Evolutionary conservation across 2,888 invertebrate species (phyloP).

Genomic region (Scelioninae gen. 1): DNA sequence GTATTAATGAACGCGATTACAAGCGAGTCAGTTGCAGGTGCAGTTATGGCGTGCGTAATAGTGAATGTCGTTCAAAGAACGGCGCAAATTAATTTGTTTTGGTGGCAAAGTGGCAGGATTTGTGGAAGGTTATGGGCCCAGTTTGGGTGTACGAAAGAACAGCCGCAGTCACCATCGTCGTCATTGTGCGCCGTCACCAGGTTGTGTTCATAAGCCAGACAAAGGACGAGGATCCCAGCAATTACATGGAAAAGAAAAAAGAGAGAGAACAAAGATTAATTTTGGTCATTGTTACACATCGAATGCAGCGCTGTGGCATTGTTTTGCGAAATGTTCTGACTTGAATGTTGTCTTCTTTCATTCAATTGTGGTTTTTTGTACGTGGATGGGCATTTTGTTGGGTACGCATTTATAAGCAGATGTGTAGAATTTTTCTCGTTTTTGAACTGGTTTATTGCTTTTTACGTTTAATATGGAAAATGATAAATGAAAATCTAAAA

Average conservation of each 20-base stretch:
- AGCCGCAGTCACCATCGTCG: constrained; percentile 18
- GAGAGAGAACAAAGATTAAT: constrained; percentile 32
- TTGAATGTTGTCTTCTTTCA: too few species aligned
- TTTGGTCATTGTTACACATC: neutral
- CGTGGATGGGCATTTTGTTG: neutral
- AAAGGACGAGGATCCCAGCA: constrained; percentile 44
- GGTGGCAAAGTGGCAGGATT: constrained; percentile 33
- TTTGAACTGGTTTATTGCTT: too few species aligned
- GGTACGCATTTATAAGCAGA: too few species aligned
- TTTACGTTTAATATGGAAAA: too few species aligned
- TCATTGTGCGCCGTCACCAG: constrained; percentile 25
- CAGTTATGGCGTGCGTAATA: constrained; percentile 61
- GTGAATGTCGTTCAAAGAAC: constrained; percentile 20
- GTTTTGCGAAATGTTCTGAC: too few species aligned
- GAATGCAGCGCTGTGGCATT: too few species aligned
- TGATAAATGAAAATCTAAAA: too few species aligned
- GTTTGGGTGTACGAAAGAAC: constrained; percentile 32
- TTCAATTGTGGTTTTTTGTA: neutral
- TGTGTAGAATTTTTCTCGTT: too few species aligned
- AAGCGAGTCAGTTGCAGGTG: constrained; percentile 54
- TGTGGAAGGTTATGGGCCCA: constrained; percentile 14
- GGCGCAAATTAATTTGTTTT: constrained; percentile 46
- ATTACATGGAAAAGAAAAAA: constrained; percentile 52
- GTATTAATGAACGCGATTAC: constrained; percentile 63
- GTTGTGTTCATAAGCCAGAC: constrained; percentile 13